Base-by-base conservation (phyloP, 2,113 vertebrate species). In the Hippocampus guttulatus region DNA sequence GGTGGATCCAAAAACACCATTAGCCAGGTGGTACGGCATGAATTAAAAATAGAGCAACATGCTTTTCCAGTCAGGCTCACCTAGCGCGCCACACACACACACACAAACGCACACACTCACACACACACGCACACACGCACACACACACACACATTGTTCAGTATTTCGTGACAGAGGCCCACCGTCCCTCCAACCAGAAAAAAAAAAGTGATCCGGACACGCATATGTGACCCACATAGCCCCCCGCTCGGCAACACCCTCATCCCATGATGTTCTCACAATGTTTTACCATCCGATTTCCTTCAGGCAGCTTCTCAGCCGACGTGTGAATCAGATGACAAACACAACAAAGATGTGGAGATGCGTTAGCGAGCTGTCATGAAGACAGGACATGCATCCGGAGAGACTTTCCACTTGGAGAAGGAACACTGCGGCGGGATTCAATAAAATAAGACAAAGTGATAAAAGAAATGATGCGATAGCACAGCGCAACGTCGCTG, bases 11-110 rank as follows among this genome's bases (percentile, higher is more conserved):
- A 93, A 96, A 96, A 95, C 90, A 91, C 92, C 95, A 97, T 98
- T 97, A 96, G 94, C 91, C 94, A 95, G 94, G 94, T 95, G 95
- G 92, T 92, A 92, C 91, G 85, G 84, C 89, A 94, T 90, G 93
- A 95, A 98, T 97, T 95, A 98, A 97, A 97, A 97, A 94, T 98
- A 95, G 94, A 92, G 87, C 90, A 95, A 96, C 95, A 95, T 87
- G 93, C 91, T 92, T 96, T 95, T 94, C 88, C 93, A 95, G 95
- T 94, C 94, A 94, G 92, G 92, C 93, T 83, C 18, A 82, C 81
- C 75, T 77, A 77, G 23, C 7, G 16, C 55, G 8, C 10, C 62
- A 68, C 67, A 65, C 62, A 71, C 76, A 52, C 64, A 67, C 66
- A 43, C 41, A 20, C 60, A 38, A 65, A 23, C 90, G 61, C 74